Percentiles rank a stretch among this genome's conserved stretches.
phyloP scores from a whole-genome alignment of 2,113 vertebrate species.

The Tautogolabrus adspersus region DNA sequence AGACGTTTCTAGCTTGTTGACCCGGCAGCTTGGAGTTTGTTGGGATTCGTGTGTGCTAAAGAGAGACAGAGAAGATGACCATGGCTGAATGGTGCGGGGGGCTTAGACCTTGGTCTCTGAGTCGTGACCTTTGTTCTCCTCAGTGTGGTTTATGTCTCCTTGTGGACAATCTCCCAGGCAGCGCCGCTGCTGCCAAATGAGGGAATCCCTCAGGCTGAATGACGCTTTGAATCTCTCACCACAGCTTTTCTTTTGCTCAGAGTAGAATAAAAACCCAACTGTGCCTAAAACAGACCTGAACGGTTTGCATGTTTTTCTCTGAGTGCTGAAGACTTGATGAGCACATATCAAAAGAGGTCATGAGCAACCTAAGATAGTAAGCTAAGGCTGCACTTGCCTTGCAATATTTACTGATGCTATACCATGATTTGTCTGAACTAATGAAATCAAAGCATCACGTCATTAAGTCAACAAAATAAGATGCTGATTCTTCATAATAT shows the following conservation, averaged over 20 bases:
- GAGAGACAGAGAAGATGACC: conserved; percentile 51
- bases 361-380: not conserved
- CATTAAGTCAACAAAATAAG: no score
- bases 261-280: not conserved
- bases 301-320: conserved; percentile 1
- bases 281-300: not conserved
- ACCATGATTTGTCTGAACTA: no score
- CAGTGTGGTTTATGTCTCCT: conserved; percentile 67
- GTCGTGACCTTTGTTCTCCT: conserved; percentile 79
- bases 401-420: no score
- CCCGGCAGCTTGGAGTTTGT: conserved; percentile 47
- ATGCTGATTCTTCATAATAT: no score
- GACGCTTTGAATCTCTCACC: not conserved
- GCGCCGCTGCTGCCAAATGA: conserved; percentile 48
- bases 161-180: conserved; percentile 60
- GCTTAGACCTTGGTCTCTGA: conserved; percentile 75
- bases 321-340: no score
- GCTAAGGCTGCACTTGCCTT: no score
- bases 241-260: conserved; percentile 6
- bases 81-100: conserved; percentile 59
- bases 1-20: conserved; percentile 33
- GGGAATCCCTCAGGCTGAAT: conserved; percentile 43
- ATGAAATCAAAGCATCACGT: no score
- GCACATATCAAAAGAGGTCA: not conserved
- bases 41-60: conserved; percentile 67